phyloP scores from a whole-genome alignment of 2,888 invertebrate species.

The Digitonthophagus gazella region DNA sequence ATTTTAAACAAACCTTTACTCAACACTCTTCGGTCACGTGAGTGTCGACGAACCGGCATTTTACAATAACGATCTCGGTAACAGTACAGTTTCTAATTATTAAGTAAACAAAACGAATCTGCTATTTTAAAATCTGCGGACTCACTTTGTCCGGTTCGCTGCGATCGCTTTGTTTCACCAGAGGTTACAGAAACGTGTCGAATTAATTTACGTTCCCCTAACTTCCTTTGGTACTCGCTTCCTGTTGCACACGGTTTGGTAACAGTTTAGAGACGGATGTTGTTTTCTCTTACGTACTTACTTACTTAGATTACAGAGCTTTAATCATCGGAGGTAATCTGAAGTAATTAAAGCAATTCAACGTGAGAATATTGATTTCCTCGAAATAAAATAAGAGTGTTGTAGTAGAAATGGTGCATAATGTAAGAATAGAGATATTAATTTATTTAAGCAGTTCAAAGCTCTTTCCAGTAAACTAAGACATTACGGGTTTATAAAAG shows the following conservation, averaged over 20 bases:
- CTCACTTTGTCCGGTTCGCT: too few species aligned
- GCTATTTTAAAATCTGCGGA: too few species aligned
- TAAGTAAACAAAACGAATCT: too few species aligned
- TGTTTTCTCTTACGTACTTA: not conserved
- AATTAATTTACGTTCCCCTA: not conserved
- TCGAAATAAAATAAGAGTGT: too few species aligned
- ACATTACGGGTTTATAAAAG: too few species aligned
- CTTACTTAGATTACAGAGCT: not conserved
- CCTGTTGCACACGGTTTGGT: not conserved
- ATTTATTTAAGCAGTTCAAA: too few species aligned
- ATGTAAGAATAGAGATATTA: too few species aligned
- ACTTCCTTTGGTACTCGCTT: not conserved
- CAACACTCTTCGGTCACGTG: not conserved
- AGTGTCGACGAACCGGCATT: not conserved
- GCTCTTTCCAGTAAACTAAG: too few species aligned
- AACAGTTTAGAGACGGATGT: not conserved
- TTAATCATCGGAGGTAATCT: not conserved
- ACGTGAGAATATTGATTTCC: not conserved
- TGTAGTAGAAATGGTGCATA: too few species aligned
- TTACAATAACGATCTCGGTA: too few species aligned
- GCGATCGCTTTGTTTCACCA: too few species aligned
- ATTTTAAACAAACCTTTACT: not conserved
- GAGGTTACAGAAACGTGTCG: not conserved
- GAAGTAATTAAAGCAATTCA: not conserved
- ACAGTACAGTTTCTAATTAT: too few species aligned